Base-by-base conservation (phyloP, 2,113 vertebrate genomes). In the Tetraodon nigroviridis region DNA sequence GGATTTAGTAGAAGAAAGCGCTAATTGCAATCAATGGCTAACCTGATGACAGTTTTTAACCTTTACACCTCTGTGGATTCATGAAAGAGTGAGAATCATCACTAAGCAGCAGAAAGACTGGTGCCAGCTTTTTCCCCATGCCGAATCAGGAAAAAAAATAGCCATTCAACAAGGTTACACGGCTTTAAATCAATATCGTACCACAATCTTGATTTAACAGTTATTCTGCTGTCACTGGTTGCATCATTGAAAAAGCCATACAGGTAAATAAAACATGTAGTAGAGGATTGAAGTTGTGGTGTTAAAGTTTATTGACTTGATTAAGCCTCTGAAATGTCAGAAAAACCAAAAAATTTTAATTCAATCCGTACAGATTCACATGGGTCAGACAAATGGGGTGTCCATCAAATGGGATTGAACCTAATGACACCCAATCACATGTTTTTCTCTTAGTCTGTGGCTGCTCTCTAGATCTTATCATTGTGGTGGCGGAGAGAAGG, bases 21-120 rank as follows among this genome's bases (percentile, higher is more conserved):
- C 84, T 92, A 91, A 92, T 90, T 90, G 88, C 90, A 92, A 92
- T 91, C 90, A 92, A 91, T 92, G 87, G 81, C 71, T 91, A 89
- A 91, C 89, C 89, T 91, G 88, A 90, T 90, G 87, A 87, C 80
- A 87, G 78, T 87, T 87, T 84, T 83, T 86, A 85, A 82, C 88
- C 87, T 88, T 87, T 82, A 71, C 69, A 83, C 84, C 83, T 56
- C 47, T 3, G 79, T 87, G 84, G 69, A 89, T 90, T 90, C 84
- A 86, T 85, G 88, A 86, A 81, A 58, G 44, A 61, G 73, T 75
- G 73, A 69, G 72, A 75, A 81, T 78, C 77, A 65, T 19, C 61
- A 64, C n/a, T 27, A 69, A 61, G 61, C 49, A 29, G 64, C 53
- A 10, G 59, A 61, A 54, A 17, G 13, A 21, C 29, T 29, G 57